These are phyloP conservation scores for Chloroceryle amazona DNA, from an alignment of 2,797 vertebrate species.

Conservation along the genomic window DNA sequence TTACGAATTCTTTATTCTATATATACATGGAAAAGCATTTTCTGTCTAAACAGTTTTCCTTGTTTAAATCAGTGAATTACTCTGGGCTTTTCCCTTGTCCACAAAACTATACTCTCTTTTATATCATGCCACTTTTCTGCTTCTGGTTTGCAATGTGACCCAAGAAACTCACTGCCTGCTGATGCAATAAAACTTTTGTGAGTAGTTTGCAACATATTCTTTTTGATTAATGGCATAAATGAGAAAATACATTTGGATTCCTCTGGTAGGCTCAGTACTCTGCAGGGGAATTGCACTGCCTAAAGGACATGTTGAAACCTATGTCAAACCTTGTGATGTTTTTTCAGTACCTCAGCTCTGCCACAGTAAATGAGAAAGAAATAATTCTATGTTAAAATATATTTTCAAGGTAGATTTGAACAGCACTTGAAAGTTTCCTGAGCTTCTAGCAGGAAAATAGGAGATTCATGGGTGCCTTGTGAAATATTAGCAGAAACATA, in stretches of 20 bases:
- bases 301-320: conserved; percentile 52
- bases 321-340: conserved; percentile 13
- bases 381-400: conserved; percentile 46
- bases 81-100: background rate
- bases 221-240: conserved; percentile 56
- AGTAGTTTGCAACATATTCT: conserved; percentile 5
- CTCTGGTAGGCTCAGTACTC: background rate
- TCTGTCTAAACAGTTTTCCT: background rate
- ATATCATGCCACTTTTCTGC: conserved; percentile 1
- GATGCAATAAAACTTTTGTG: conserved; percentile 21
- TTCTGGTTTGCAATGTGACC: background rate
- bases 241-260: conserved; percentile 50
- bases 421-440: conserved; percentile 11
- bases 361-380: conserved; percentile 61
- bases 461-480: background rate
- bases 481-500: background rate
- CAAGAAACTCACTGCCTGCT: background rate
- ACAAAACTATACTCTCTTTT: background rate
- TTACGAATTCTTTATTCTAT: background rate
- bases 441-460: background rate
- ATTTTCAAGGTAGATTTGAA: conserved; percentile 46
- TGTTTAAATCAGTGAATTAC: background rate
- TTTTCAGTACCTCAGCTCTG: background rate
- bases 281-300: conserved; percentile 26
- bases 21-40: background rate